Evolutionary conservation across 2,888 invertebrate species (phyloP).

Genomic region (Caenorhabditis afra): DNA sequence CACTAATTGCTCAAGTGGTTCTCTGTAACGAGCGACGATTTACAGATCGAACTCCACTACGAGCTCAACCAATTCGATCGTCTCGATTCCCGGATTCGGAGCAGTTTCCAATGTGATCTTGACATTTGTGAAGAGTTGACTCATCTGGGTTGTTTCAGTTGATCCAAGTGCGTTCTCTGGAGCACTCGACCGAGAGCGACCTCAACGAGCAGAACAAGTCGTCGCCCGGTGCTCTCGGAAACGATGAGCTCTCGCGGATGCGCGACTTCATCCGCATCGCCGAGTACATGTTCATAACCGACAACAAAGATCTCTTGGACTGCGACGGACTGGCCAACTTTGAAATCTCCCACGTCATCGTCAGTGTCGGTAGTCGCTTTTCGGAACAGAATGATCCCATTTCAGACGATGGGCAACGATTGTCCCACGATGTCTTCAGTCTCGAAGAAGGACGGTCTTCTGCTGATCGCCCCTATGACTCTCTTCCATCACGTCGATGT

Average conservation of each 20-base stretch:
- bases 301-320: constrained; percentile 23
- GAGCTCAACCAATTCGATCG: constrained; percentile 46
- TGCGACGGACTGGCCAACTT: constrained; percentile 2
- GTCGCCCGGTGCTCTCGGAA: background rate
- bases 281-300: constrained; percentile 46
- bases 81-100: constrained; percentile 43
- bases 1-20: constrained; percentile 5
- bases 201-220: constrained; percentile 22
- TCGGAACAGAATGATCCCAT: background rate
- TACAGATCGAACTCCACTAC: constrained; percentile 46
- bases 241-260: background rate
- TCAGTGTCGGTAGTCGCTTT: constrained; percentile 3
- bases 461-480: constrained; percentile 24
- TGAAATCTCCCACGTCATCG: constrained; percentile 37
- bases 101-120: constrained; percentile 39
- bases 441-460: constrained; percentile 12
- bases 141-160: constrained; percentile 20
- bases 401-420: constrained; percentile 39
- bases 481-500: constrained; percentile 30
- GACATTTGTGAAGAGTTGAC: background rate
- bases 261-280: constrained; percentile 29
- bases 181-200: constrained; percentile 46
- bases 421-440: constrained; percentile 5
- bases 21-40: background rate
- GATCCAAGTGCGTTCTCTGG: constrained; percentile 46